Base-by-base conservation (phyloP, 1,140 invertebrate genomes). In the Venustaconcha ellipsiformis region DNA sequence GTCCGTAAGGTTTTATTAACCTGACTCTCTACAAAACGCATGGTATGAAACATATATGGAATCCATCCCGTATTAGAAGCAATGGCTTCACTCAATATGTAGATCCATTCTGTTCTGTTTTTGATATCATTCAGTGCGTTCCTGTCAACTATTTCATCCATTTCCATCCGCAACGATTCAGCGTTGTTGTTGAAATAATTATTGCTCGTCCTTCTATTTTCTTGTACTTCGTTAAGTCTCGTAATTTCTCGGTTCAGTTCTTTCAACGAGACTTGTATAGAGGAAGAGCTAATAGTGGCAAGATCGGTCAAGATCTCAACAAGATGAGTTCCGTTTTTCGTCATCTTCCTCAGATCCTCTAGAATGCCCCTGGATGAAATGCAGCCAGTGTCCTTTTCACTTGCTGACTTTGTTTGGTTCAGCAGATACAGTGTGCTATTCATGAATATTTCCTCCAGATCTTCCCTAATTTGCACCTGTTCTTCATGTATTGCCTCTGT, bases 11-110 rank as follows among this genome's bases (percentile, higher is more conserved):
- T 78, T 20, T 73, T 75, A 48, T 84, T 84, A 14, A 80, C 57
- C 17, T 78, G 81, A 26, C 64, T 71, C 62, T 84, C 83, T 37
- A 82, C 71, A 62, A 79, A 77, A 55, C 74, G 75, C 26, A 81
- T 65, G 57, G 74, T 82, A 23, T 79, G 78, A 30, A 78, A 83
- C 20, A 82, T 78, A 48, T 76, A 78, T 4, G 82, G 83, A 67
- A 85, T 78, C 83, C 83, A 85, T n/a, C 80, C 80, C 0, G 83
- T 85, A 62, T 83, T 83, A 1, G 80, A 82, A 0, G 82, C 82
- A 15, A 85, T 78, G 5, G 80, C 77, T 30, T 83, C 81, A 6
- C 71, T 64, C 30, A 84, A 56, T 20, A 72, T 73, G 62, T 79
- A 80, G 14, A 76, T 83, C 60, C 26, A 66, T 26, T 78, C 73